A percentile compares a stretch with the other conserved stretches of the same genome.
Evolutionary conservation across 2,888 invertebrate species (phyloP).

Genomic region (Drosophila prolongata): DNA sequence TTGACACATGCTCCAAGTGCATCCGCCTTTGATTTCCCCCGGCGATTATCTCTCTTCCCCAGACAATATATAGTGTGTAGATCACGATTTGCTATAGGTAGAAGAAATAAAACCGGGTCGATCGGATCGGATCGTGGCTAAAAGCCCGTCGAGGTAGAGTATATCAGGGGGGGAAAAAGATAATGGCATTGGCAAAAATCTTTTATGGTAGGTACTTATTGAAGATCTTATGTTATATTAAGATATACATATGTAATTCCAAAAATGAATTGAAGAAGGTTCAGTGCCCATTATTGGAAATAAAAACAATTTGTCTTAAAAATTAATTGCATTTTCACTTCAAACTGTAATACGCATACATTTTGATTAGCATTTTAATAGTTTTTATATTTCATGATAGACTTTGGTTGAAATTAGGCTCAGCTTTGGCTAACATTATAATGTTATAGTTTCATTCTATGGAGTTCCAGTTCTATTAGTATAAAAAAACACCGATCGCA

Average conservation of each 20-base stretch:
- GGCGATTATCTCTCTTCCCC: conserved; percentile 4
- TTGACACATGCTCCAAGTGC: conserved; percentile 74
- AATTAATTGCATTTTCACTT: no score
- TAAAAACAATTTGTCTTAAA: no score
- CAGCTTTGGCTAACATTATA: no score
- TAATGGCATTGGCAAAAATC: conserved; percentile 24
- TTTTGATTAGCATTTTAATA: no score
- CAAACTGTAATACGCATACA: no score
- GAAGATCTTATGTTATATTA: not conserved
- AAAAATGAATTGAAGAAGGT: no score
- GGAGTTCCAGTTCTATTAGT: no score
- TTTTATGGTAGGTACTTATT: not conserved
- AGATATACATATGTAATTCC: not conserved
- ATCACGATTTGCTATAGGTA: conserved; percentile 30
- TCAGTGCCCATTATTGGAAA: no score
- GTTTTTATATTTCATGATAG: no score
- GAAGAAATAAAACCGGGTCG: conserved; percentile 18
- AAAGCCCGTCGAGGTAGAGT: not conserved
- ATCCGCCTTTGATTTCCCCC: conserved; percentile 64
- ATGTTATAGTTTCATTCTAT: no score
- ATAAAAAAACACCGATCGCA: no score
- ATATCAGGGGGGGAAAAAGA: conserved; percentile 5
- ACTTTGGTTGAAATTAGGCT: no score
- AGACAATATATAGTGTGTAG: conserved; percentile 1
- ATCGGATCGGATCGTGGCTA: conserved; percentile 17